These are phyloP conservation scores for Petroica traversi DNA, from an alignment of 2,113 vertebrate species.

Conservation along the genomic window DNA sequence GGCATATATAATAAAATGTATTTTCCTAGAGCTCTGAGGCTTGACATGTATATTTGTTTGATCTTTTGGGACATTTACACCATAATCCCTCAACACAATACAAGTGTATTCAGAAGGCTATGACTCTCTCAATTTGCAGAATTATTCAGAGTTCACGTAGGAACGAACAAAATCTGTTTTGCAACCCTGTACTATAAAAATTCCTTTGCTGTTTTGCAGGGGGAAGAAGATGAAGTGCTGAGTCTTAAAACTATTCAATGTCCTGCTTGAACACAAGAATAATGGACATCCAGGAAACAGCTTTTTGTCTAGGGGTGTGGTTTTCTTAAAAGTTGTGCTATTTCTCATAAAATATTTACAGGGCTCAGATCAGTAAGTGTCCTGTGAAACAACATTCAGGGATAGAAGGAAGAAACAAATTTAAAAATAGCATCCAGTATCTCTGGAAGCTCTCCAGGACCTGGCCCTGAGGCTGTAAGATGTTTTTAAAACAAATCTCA, in stretches of 20 bases:
- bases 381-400: neutral
- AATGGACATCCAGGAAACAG: neutral
- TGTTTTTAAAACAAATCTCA: neutral
- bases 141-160: slow-evolving; percentile 46
- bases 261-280: neutral
- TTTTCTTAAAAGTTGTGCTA: neutral
- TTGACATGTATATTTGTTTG: slow-evolving; percentile 61
- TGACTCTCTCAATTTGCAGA: neutral
- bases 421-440: neutral
- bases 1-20: slow-evolving; percentile 42
- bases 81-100: slow-evolving; percentile 46
- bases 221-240: neutral
- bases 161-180: slow-evolving; percentile 42
- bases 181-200: neutral
- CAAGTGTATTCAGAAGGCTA: slow-evolving; percentile 5
- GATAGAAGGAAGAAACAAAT: neutral
- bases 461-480: neutral
- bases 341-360: slow-evolving; percentile 32
- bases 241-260: neutral
- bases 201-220: neutral
- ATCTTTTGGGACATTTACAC: slow-evolving; percentile 51
- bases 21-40: slow-evolving; percentile 43
- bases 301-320: neutral
- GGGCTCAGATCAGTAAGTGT: neutral
- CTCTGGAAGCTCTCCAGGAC: neutral